Percentiles rank a stretch among this genome's conserved stretches.
Evolutionary conservation across 2,113 vertebrate genomes (phyloP).

Genomic region (Lasiurus borealis): DNA sequence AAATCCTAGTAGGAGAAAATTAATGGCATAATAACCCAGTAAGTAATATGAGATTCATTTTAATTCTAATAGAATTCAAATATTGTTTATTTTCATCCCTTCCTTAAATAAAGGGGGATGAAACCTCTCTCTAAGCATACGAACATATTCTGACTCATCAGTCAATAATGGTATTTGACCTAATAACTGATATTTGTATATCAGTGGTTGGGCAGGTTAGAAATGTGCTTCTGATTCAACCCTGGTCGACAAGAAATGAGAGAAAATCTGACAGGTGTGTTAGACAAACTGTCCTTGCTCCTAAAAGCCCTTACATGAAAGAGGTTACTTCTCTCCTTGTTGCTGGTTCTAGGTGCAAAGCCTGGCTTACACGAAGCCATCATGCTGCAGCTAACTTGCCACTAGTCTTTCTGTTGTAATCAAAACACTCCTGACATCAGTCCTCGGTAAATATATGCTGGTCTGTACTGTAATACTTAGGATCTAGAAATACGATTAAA

Average conservation of each 20-base stretch:
- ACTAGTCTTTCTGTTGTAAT: neutral
- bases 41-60: neutral
- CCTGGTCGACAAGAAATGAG: neutral
- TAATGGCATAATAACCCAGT: neutral
- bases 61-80: neutral
- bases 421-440: neutral
- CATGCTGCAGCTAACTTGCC: neutral
- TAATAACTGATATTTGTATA: neutral
- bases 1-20: neutral
- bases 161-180: neutral
- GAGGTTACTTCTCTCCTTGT: neutral
- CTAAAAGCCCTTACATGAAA: neutral
- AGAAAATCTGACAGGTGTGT: neutral
- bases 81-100: neutral
- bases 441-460: neutral
- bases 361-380: neutral
- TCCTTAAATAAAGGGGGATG: neutral
- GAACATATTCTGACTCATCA: neutral
- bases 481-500: neutral
- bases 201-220: neutral
- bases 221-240: neutral
- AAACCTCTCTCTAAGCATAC: neutral
- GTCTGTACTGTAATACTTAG: neutral
- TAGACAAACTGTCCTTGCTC: neutral
- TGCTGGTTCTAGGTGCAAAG: neutral